These are phyloP conservation scores for Melospiza georgiana DNA, from an alignment of 2,113 vertebrate species.

Conservation along the genomic window DNA sequence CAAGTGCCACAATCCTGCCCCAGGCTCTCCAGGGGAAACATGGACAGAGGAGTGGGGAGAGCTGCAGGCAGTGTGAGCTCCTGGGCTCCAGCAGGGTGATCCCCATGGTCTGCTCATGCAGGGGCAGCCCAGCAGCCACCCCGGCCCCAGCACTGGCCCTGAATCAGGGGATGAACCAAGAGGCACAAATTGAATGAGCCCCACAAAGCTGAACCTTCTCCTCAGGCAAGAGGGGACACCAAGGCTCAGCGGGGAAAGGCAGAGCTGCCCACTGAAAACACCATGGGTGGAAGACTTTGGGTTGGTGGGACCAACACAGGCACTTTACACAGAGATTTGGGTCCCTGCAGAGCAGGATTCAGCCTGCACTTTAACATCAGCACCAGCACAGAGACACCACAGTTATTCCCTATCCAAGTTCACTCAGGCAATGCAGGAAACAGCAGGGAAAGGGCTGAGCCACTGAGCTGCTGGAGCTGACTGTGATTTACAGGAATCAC, in stretches of 20 bases:
- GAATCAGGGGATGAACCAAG: fast-evolving
- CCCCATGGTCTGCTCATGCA: fast-evolving
- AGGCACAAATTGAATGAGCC: background rate
- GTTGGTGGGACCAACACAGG: background rate
- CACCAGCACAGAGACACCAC: background rate
- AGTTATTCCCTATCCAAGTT: background rate
- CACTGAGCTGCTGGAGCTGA: background rate
- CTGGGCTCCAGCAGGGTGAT: background rate
- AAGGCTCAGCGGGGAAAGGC: background rate
- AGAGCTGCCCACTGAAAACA: background rate
- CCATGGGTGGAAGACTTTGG: fast-evolving
- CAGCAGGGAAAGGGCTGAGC: background rate
- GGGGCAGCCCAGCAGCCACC: background rate
- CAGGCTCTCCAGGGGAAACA: background rate
- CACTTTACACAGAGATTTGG: background rate
- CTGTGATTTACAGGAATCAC: background rate
- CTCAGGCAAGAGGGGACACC: background rate
- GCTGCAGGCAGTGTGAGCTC: background rate
- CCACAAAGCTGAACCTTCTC: background rate
- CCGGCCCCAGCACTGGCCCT: background rate
- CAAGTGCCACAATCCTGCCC: fast-evolving
- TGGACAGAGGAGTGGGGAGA: background rate
- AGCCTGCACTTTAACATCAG: background rate
- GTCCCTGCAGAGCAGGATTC: background rate
- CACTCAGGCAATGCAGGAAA: background rate